Evolutionary conservation across 1,140 invertebrate genomes (phyloP).

Genomic region (Phymorhynchus buccinoides): DNA sequence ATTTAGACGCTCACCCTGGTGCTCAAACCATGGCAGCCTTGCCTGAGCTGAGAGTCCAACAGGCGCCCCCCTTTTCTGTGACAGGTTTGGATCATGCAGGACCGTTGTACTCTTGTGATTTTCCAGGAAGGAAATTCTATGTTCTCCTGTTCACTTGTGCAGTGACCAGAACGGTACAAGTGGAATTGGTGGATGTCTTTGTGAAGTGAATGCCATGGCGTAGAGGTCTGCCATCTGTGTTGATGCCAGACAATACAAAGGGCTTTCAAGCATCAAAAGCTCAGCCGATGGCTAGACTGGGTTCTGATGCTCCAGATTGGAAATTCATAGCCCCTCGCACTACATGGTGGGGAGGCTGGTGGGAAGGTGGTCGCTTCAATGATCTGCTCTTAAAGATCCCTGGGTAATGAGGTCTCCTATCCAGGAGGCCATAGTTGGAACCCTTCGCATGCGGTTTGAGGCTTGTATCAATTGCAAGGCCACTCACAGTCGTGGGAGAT

Average conservation of each 20-base stretch:
- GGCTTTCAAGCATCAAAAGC: background rate
- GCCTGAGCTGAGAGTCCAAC: background rate
- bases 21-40: conserved; percentile 9
- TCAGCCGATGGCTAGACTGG: background rate
- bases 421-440: background rate
- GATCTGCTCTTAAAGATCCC: background rate
- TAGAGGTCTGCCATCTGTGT: background rate
- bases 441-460: background rate
- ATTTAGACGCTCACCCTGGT: background rate
- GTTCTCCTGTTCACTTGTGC: conserved; percentile 28
- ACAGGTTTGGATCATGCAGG: conserved; percentile 22
- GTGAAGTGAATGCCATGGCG: background rate
- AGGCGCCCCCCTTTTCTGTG: conserved; percentile 11
- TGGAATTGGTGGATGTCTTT: background rate
- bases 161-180: conserved; percentile 2
- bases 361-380: conserved; percentile 24
- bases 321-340: background rate
- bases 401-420: background rate
- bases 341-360: conserved; percentile 23
- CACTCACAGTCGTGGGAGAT: background rate
- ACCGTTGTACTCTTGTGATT: conserved; percentile 12
- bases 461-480: conserved; percentile 11
- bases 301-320: background rate
- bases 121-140: conserved; percentile 1
- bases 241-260: conserved; percentile 28